A percentile compares a stretch with the other conserved stretches of the same genome.
Conservation (phyloP, 2,797 vertebrate species). For the Spea hammondii region DNA sequence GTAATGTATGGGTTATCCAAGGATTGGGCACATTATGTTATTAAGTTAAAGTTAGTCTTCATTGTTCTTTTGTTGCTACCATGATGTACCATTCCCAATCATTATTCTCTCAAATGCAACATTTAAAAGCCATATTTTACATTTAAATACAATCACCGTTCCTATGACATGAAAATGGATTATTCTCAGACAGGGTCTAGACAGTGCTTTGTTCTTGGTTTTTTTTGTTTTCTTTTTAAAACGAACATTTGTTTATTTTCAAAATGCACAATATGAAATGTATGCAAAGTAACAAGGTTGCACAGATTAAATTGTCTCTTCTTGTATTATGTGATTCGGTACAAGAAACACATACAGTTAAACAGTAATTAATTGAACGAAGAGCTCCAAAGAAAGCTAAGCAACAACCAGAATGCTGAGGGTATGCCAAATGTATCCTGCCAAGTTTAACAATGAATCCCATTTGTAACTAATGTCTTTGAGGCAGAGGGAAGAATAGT, state of each 20-base stretch:
- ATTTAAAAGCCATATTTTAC: slow-evolving; percentile 13
- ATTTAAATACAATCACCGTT: slow-evolving; percentile 15
- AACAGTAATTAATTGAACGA: slow-evolving; percentile 48
- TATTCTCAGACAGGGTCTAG: background rate
- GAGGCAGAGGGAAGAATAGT: slow-evolving; percentile 5
- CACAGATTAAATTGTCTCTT: slow-evolving; percentile 18
- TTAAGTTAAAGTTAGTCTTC: background rate
- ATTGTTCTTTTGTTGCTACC: slow-evolving; percentile 4
- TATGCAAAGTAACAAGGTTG: background rate
- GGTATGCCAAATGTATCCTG: slow-evolving; percentile 31
- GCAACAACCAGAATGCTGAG: slow-evolving; percentile 39
- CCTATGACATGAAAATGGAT: background rate
- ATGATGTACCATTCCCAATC: background rate
- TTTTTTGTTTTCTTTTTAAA: background rate
- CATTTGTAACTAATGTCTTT: slow-evolving; percentile 29
- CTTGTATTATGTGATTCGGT: slow-evolving; percentile 33
- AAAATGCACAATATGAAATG: background rate
- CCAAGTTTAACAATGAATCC: slow-evolving; percentile 45
- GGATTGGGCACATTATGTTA: slow-evolving; percentile 6
- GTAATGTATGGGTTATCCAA: slow-evolving; percentile 16
- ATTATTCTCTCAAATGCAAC: slow-evolving; percentile 23
- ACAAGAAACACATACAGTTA: slow-evolving; percentile 44
- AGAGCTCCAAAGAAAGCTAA: slow-evolving; percentile 32
- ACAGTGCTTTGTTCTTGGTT: background rate
- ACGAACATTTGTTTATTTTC: too few relatives aligned